Percentiles rank a stretch among this genome's conserved stretches.
Conservation (phyloP, 2,113 vertebrate genomes). For the Gobio gobio region DNA sequence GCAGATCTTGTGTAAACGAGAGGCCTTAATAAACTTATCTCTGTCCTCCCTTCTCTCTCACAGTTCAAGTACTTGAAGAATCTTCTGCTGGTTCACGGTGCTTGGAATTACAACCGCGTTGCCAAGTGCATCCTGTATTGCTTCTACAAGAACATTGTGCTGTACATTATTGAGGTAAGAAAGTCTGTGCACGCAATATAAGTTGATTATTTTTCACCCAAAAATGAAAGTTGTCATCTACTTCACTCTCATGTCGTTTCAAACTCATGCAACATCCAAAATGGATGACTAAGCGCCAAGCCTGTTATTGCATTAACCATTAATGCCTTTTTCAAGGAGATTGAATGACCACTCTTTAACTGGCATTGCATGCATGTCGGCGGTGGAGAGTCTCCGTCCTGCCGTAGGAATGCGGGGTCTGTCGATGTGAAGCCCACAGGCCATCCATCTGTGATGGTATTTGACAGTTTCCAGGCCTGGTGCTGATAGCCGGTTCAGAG, state of each 20-base stretch:
- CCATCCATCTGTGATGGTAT: conserved; percentile 56
- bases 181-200: background rate
- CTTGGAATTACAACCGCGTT: conserved; percentile 98
- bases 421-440: conserved; percentile 26
- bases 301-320: background rate
- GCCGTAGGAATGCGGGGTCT: conserved; percentile 40
- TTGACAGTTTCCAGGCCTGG: conserved; percentile 69
- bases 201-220: background rate
- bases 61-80: conserved; percentile 99
- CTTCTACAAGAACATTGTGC: conserved; percentile 99
- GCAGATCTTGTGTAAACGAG: conserved; percentile 12
- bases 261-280: background rate
- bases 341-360: background rate
- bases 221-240: background rate
- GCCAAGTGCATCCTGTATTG: conserved; percentile 99
- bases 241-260: background rate
- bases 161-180: conserved; percentile 98
- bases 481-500: conserved; percentile 68
- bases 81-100: conserved; percentile 94
- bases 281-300: conserved; percentile 27
- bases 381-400: background rate
- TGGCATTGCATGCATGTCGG: conserved; percentile 21
- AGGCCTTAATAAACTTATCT: conserved; percentile 8
- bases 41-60: conserved; percentile 41
- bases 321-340: background rate